These are phyloP conservation scores for Aplodontia rufa DNA, from an alignment of 2,113 vertebrate genomes.

Conservation along the genomic window DNA sequence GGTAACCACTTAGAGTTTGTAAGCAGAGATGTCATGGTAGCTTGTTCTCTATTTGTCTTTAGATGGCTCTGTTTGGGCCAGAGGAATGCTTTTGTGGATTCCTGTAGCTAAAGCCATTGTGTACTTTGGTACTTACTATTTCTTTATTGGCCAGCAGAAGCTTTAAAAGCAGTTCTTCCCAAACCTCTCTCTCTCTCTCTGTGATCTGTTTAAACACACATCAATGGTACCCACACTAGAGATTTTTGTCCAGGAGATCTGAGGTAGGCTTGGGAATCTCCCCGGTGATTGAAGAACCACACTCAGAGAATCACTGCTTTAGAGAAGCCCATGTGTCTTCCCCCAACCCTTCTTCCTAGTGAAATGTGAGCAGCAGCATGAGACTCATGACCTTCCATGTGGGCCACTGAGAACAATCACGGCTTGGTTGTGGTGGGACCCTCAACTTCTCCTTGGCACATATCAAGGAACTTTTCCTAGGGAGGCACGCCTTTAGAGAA, in stretches of 20 bases:
- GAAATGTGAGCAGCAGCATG: neutral
- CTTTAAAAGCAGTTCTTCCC: neutral
- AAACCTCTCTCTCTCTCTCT: neutral
- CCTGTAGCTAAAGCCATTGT: neutral
- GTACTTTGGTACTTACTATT: neutral
- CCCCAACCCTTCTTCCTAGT: neutral
- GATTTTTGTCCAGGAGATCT: neutral
- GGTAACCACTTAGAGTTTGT: neutral
- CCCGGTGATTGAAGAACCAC: too few species aligned
- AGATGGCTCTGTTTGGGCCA: neutral
- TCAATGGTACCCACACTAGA: neutral
- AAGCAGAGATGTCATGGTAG: neutral
- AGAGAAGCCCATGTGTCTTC: neutral
- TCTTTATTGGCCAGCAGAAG: conserved; percentile 22
- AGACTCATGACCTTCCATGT: neutral
- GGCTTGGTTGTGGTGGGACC: neutral
- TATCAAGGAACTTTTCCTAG: neutral
- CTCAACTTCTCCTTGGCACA: neutral
- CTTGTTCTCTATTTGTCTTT: neutral
- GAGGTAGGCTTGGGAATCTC: neutral
- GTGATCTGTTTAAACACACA: neutral
- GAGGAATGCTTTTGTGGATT: neutral
- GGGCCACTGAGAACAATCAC: neutral
- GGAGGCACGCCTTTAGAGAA: neutral
- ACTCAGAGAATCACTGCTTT: neutral